phyloP scores from a whole-genome alignment of 2,888 invertebrate species.

The Plebejus melissa region DNA sequence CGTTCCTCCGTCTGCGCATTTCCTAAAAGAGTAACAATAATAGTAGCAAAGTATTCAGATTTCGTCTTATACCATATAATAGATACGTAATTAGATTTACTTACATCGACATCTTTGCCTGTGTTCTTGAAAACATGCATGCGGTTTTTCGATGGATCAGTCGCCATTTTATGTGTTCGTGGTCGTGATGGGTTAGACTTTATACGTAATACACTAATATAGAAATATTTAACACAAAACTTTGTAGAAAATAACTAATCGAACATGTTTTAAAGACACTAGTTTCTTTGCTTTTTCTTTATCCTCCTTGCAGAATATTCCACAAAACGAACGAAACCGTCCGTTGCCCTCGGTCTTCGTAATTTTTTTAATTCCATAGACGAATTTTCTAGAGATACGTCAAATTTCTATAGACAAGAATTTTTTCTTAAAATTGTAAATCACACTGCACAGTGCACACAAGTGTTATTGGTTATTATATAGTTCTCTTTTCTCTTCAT shows the following conservation, averaged over 20 bases:
- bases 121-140: slow-evolving; percentile 98
- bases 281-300: slow-evolving; percentile 62
- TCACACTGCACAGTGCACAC: background rate
- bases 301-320: slow-evolving; percentile 64
- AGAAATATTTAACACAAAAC: slow-evolving; percentile 68
- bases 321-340: slow-evolving; percentile 60
- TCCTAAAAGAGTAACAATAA: slow-evolving; percentile 80
- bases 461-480: background rate
- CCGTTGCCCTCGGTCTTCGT: slow-evolving; percentile 55
- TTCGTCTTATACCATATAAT: background rate
- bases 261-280: slow-evolving; percentile 65
- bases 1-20: slow-evolving; percentile 97
- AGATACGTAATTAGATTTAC: slow-evolving; percentile 58
- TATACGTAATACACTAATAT: slow-evolving; percentile 66
- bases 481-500: background rate
- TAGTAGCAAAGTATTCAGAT: background rate
- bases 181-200: slow-evolving; percentile 48
- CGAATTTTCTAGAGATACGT: slow-evolving; percentile 35
- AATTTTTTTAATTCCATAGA: slow-evolving; percentile 52
- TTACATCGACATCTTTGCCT: slow-evolving; percentile 99
- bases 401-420: background rate
- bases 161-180: slow-evolving; percentile 84
- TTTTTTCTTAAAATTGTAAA: background rate
- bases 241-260: slow-evolving; percentile 57
- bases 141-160: slow-evolving; percentile 89